These are phyloP conservation scores for Harpalus rubripes DNA, from an alignment of 2,888 invertebrate species.

Conservation along the genomic window DNA sequence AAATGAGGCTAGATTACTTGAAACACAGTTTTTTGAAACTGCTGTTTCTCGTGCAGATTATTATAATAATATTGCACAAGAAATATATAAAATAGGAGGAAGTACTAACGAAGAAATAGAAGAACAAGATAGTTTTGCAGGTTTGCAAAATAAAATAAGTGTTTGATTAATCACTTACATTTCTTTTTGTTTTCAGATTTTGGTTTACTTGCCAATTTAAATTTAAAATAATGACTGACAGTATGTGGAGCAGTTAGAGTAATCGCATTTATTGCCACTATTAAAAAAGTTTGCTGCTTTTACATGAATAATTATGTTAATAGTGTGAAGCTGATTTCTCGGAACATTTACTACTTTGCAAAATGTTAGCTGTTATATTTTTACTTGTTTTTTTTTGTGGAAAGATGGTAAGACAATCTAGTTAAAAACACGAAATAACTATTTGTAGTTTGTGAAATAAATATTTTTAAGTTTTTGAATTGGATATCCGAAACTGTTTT, in stretches of 20 bases:
- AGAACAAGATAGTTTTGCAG: background rate
- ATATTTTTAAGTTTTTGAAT: background rate
- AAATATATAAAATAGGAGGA: conserved; percentile 31
- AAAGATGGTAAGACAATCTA: too few relatives aligned
- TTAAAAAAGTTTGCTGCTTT: background rate
- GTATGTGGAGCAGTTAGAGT: background rate
- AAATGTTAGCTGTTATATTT: background rate
- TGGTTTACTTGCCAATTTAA: conserved; percentile 14
- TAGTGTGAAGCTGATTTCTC: background rate
- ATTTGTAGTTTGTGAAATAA: background rate
- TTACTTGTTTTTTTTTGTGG: background rate
- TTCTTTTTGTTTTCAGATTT: background rate
- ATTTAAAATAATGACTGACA: conserved; percentile 16
- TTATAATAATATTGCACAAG: conserved; percentile 47
- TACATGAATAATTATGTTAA: background rate
- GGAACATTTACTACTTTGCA: background rate
- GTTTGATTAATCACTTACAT: background rate
- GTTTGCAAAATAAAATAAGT: conserved; percentile 19
- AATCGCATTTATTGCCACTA: background rate
- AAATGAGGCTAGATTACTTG: background rate
- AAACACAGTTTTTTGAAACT: conserved; percentile 22
- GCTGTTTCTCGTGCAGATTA: conserved; percentile 44
- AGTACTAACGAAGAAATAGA: conserved; percentile 2
- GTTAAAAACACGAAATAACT: too few relatives aligned
- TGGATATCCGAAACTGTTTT: background rate